phyloP scores from a whole-genome alignment of 2,797 vertebrate species.

The Gallinago nigripennis region DNA sequence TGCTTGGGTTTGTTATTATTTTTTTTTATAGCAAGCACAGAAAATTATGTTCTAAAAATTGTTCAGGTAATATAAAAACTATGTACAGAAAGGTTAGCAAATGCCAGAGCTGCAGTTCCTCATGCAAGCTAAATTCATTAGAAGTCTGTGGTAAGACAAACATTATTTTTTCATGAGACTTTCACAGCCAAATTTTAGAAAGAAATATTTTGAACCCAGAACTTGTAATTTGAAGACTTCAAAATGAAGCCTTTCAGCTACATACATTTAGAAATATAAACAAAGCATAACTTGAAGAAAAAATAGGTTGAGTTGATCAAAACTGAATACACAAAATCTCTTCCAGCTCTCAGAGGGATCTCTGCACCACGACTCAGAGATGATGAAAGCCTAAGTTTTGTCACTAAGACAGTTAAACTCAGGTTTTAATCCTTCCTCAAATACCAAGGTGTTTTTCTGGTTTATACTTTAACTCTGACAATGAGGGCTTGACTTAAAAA shows the following conservation, averaged over 20 bases:
- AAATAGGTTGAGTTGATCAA: neutral
- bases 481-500: neutral
- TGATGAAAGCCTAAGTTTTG: neutral
- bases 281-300: neutral
- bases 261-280: neutral
- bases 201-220: neutral
- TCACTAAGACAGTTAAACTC: neutral
- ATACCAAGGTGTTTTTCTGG: neutral
- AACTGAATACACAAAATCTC: neutral
- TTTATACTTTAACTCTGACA: neutral
- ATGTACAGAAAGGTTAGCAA: neutral
- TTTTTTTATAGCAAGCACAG: neutral
- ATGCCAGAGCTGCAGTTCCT: neutral
- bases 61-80: neutral
- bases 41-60: neutral
- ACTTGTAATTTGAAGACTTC: neutral
- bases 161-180: neutral
- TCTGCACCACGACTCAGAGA: neutral
- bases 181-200: neutral
- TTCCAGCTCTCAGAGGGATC: neutral
- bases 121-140: neutral
- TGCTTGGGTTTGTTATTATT: too few species aligned
- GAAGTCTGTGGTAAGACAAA: neutral
- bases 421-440: neutral
- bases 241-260: neutral